These are phyloP conservation scores for Calliopsis andreniformis DNA, from an alignment of 1,140 invertebrate species.

Conservation along the genomic window DNA sequence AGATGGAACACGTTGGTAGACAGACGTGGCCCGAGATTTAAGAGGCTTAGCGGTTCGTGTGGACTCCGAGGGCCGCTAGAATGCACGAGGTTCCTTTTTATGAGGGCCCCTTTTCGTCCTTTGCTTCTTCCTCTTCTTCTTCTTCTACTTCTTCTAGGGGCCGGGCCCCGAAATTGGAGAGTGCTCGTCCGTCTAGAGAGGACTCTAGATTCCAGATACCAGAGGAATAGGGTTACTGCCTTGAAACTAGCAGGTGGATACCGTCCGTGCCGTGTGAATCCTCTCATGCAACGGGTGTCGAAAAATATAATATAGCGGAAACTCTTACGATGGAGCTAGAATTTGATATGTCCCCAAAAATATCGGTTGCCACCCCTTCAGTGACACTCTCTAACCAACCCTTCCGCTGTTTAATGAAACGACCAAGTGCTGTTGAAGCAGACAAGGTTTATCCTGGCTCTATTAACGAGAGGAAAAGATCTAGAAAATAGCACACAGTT, in stretches of 20 bases:
- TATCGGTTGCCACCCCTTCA: no score
- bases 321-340: not conserved
- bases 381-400: no score
- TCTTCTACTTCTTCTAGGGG: constrained; percentile 58
- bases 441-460: no score
- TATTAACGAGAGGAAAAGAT: no score
- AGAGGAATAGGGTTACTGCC: constrained; percentile 68
- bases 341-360: no score
- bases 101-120: constrained; percentile 43
- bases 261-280: constrained; percentile 54
- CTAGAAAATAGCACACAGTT: no score
- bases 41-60: constrained; percentile 54
- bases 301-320: constrained; percentile 52
- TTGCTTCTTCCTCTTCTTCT: no score
- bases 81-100: constrained; percentile 59
- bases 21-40: constrained; percentile 60
- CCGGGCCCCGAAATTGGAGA: constrained; percentile 62
- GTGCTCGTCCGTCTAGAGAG: constrained; percentile 54
- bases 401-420: no score
- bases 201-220: constrained; percentile 69
- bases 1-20: constrained; percentile 38
- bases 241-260: constrained; percentile 68
- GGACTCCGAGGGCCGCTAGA: constrained; percentile 35
- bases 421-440: no score
- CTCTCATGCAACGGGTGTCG: constrained; percentile 59